These are phyloP conservation scores for Tetheella fluctuosa DNA, from an alignment of 2,888 invertebrate species.

Conservation along the genomic window DNA sequence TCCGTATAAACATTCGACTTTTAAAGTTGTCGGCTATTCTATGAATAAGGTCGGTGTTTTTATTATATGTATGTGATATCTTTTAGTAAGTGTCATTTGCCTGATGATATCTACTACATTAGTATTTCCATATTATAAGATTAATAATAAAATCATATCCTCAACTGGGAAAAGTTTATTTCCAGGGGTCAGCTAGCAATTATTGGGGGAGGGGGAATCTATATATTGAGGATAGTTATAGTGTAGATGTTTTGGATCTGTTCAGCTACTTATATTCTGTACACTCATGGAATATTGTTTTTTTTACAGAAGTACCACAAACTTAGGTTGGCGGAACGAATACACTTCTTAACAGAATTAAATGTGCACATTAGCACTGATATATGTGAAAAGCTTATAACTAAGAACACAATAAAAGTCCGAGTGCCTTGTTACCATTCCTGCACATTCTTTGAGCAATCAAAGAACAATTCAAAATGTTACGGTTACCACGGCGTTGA, in stretches of 20 bases:
- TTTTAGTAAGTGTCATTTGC: too few relatives aligned
- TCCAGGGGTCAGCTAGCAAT: too few relatives aligned
- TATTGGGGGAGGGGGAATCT: too few relatives aligned
- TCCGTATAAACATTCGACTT: conserved; percentile 23
- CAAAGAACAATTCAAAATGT: conserved; percentile 31
- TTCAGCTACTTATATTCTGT: too few relatives aligned
- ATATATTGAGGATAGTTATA: too few relatives aligned
- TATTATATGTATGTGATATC: background rate
- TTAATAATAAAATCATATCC: too few relatives aligned
- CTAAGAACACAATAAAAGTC: conserved; percentile 33
- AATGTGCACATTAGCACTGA: conserved; percentile 43
- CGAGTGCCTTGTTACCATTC: conserved; percentile 63
- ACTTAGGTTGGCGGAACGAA: conserved; percentile 25
- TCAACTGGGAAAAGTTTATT: too few relatives aligned
- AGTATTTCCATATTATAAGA: too few relatives aligned
- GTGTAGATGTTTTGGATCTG: too few relatives aligned
- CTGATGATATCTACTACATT: too few relatives aligned
- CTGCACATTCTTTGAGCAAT: conserved; percentile 43
- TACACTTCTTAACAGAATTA: conserved; percentile 46
- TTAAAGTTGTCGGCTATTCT: conserved; percentile 59
- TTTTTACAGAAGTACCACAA: conserved; percentile 39
- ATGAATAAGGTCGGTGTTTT: conserved; percentile 45
- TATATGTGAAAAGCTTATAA: conserved; percentile 48
- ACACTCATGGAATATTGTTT: too few relatives aligned
- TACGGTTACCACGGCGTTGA: conserved; percentile 53